Percentiles rank a stretch among this genome's conserved stretches.
Evolutionary conservation across 2,888 invertebrate species (phyloP).

Genomic region (Aelia acuminata): DNA sequence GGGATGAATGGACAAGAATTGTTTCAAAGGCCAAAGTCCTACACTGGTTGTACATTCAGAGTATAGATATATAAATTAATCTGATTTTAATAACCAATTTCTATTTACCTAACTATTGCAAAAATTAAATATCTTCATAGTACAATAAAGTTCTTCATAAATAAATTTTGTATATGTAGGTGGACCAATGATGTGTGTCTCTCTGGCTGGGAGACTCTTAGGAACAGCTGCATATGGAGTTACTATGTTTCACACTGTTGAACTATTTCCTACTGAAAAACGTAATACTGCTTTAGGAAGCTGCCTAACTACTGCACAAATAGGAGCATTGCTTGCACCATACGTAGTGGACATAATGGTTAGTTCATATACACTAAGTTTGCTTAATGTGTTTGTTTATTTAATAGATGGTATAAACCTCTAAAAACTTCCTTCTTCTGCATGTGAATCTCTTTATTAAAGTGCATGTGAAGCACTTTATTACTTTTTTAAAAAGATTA

Average conservation of each 20-base stretch:
- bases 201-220: constrained; percentile 72
- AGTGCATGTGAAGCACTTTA: no score
- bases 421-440: background rate
- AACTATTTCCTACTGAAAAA: constrained; percentile 74
- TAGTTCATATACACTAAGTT: constrained; percentile 62
- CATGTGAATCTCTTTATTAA: no score
- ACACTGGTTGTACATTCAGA: no score
- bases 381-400: background rate
- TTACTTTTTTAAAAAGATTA: no score
- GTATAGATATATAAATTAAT: no score
- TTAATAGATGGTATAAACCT: no score
- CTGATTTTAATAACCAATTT: no score
- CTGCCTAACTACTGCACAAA: constrained; percentile 73
- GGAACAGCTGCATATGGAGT: constrained; percentile 75
- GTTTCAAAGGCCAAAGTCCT: no score
- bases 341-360: constrained; percentile 73
- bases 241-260: constrained; percentile 74
- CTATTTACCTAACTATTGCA: no score
- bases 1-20: no score
- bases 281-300: constrained; percentile 75
- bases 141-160: no score
- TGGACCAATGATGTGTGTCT: constrained; percentile 68
- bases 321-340: constrained; percentile 75
- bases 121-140: no score
- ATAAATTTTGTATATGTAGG: constrained; percentile 61